A percentile compares a stretch with the other conserved stretches of the same genome.
Conservation (phyloP, 2,888 invertebrate genomes). For the Dasysyrphus tricinctus region DNA sequence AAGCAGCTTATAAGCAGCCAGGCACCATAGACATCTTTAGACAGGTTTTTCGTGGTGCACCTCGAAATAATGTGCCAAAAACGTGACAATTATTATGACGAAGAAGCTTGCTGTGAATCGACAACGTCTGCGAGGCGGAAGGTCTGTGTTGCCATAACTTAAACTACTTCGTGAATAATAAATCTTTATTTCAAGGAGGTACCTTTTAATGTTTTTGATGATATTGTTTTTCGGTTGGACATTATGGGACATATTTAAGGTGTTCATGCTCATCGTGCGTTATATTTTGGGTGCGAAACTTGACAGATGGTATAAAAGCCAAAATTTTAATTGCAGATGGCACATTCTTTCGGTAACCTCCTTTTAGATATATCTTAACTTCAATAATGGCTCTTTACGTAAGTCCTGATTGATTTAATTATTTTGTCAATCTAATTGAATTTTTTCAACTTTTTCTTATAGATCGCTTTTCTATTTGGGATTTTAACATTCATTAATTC, state of each 20-base stretch:
- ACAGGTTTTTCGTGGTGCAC: constrained; percentile 52
- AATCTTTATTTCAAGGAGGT: constrained; percentile 30
- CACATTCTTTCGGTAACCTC: constrained; percentile 57
- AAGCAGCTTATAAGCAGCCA: not conserved
- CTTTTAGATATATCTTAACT: constrained; percentile 24
- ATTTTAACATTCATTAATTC: constrained; percentile 29
- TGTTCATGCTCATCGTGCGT: constrained; percentile 15
- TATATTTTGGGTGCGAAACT: constrained; percentile 28
- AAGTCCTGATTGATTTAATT: constrained; percentile 1
- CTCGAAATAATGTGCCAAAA: constrained; percentile 50
- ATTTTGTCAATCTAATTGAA: too few species aligned
- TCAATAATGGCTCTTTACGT: constrained; percentile 44
- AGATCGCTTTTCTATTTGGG: constrained; percentile 33
- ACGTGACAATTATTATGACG: constrained; percentile 59
- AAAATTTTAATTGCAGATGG: constrained; percentile 53
- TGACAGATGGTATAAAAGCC: constrained; percentile 56
- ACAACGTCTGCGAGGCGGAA: constrained; percentile 22
- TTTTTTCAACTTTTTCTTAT: not conserved
- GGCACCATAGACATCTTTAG: not conserved
- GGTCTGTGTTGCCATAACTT: constrained; percentile 59
- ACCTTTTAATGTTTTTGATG: constrained; percentile 54
- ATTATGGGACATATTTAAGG: not conserved
- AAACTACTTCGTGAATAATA: constrained; percentile 61
- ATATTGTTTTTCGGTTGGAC: constrained; percentile 8
- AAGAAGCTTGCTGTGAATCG: constrained; percentile 21